phyloP scores from a whole-genome alignment of 1,140 invertebrate genomes.

The Sycophila sp. region DNA sequence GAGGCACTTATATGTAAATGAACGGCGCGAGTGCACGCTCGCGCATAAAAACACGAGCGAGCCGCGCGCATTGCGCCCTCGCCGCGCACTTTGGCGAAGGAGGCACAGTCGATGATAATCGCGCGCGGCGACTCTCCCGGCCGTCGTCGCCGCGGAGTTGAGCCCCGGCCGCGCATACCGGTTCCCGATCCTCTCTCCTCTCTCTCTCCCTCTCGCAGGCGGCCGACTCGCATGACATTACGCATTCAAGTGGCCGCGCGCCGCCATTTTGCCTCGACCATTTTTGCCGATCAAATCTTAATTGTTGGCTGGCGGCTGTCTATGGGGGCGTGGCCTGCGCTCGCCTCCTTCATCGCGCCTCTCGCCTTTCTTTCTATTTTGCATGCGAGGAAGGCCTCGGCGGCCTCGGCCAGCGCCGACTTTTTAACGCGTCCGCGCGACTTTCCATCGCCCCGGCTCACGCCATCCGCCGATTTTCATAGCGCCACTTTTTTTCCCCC shows the following conservation, averaged over 20 bases:
- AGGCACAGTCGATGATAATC: conserved; percentile 31
- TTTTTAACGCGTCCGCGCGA: conserved; percentile 21
- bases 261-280: conserved; percentile 68
- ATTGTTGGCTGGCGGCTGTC: conserved; percentile 68
- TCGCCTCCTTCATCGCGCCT: conserved; percentile 49
- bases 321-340: conserved; percentile 61
- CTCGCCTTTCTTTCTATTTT: conserved; percentile 24
- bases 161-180: conserved; percentile 17
- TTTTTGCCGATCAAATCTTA: conserved; percentile 70
- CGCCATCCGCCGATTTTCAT: conserved; percentile 1
- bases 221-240: conserved; percentile 35
- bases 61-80: background rate
- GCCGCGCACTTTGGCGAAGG: background rate
- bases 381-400: no score
- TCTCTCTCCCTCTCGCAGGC: background rate
- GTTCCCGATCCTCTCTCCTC: conserved; percentile 14
- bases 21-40: conserved; percentile 17
- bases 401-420: background rate
- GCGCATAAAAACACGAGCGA: background rate
- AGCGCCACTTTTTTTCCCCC: background rate
- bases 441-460: conserved; percentile 5
- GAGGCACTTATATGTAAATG: conserved; percentile 53
- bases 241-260: conserved; percentile 39
- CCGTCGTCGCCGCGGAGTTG: conserved; percentile 17
- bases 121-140: background rate